Conservation (phyloP, 2,888 invertebrate genomes). For the Rhyacophila evoluta region DNA sequence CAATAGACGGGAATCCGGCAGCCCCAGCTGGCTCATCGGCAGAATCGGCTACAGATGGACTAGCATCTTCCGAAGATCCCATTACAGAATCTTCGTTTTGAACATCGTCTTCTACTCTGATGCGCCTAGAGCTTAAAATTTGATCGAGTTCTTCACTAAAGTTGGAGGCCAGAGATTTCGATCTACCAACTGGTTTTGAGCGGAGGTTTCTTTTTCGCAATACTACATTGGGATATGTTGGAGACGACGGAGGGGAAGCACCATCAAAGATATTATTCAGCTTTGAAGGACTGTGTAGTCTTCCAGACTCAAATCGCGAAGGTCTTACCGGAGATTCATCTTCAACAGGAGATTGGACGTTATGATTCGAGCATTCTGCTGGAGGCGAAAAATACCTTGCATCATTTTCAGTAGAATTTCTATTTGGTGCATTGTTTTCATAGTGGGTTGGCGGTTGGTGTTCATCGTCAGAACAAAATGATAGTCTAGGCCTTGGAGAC, state of each 20-base stretch:
- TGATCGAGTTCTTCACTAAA: conserved; percentile 67
- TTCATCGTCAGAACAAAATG: conserved; percentile 71
- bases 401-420: neutral
- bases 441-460: conserved; percentile 26
- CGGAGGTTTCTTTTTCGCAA: conserved; percentile 66
- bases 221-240: conserved; percentile 56
- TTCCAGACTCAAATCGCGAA: conserved; percentile 58
- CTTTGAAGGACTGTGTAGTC: conserved; percentile 59
- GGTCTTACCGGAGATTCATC: conserved; percentile 38
- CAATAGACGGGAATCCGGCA: conserved; percentile 73
- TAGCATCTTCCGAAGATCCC: conserved; percentile 7
- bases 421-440: conserved; percentile 4
- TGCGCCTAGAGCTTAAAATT: conserved; percentile 65
- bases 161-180: conserved; percentile 67
- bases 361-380: conserved; percentile 10
- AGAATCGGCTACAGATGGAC: conserved; percentile 51
- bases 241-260: conserved; percentile 27
- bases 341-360: conserved; percentile 5
- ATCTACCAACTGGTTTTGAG: conserved; percentile 65
- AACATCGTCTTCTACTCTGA: conserved; percentile 65
- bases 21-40: conserved; percentile 54
- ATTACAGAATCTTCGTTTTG: conserved; percentile 56
- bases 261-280: conserved; percentile 41
- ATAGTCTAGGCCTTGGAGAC: conserved; percentile 74
- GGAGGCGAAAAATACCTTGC: conserved; percentile 37